phyloP scores from a whole-genome alignment of 1,140 invertebrate species.

The Melipona quadrifasciata region DNA sequence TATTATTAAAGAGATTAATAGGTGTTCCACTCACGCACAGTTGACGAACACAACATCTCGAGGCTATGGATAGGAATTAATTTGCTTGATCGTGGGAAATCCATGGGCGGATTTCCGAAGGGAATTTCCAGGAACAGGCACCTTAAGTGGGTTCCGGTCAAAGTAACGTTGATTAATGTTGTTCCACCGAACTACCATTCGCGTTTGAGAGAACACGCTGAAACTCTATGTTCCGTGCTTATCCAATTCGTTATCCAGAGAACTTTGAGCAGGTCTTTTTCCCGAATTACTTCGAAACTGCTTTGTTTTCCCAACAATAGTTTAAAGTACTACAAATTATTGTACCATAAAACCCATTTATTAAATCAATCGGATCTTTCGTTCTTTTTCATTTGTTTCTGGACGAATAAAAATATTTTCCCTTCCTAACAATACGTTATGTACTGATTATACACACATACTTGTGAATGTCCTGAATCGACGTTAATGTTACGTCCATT shows the following conservation, averaged over 20 bases:
- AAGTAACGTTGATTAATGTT: slow-evolving; percentile 64
- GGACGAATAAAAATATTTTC: no score
- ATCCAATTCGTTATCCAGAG: slow-evolving; percentile 31
- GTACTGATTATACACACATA: no score
- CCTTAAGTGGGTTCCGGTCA: slow-evolving; percentile 54
- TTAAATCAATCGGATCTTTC: neutral
- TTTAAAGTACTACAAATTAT: neutral
- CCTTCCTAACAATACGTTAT: neutral
- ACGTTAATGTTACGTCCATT: neutral
- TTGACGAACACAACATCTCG: neutral
- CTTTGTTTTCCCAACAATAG: neutral
- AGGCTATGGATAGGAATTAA: slow-evolving; percentile 29
- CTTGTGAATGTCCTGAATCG: neutral
- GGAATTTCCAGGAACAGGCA: slow-evolving; percentile 32
- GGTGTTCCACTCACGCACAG: neutral
- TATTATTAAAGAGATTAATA: slow-evolving; percentile 10
- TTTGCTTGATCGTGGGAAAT: slow-evolving; percentile 51
- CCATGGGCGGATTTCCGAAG: slow-evolving; percentile 33
- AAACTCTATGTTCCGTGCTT: slow-evolving; percentile 20
- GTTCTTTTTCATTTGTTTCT: neutral
- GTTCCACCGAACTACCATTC: slow-evolving; percentile 41
- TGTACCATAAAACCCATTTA: slow-evolving; percentile 1
- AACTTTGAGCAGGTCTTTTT: slow-evolving; percentile 34
- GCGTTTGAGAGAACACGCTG: slow-evolving; percentile 29
- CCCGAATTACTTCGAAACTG: slow-evolving; percentile 7